phyloP scores from a whole-genome alignment of 2,797 vertebrate species.

The Morelia viridis region DNA sequence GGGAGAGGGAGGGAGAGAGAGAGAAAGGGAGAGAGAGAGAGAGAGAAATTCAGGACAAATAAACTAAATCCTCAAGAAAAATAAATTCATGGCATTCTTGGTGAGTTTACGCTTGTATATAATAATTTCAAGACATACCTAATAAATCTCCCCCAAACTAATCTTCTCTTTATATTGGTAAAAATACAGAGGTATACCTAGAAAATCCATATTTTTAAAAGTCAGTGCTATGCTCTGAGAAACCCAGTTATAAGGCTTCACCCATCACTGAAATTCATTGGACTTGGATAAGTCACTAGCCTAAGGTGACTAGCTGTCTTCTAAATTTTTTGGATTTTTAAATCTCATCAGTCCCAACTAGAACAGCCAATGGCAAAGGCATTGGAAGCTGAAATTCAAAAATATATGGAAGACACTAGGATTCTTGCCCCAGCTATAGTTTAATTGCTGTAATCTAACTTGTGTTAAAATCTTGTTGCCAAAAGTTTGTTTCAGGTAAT shows the following conservation, averaged over 20 bases:
- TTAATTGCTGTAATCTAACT: background rate
- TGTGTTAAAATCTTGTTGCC: background rate
- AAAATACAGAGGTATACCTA: slow-evolving; percentile 18
- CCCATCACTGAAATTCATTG: background rate
- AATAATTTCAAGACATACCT: background rate
- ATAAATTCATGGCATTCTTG: background rate
- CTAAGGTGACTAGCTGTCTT: background rate
- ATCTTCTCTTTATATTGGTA: slow-evolving; percentile 23
- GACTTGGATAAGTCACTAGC: background rate
- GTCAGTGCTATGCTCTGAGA: background rate
- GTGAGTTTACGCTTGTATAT: background rate
- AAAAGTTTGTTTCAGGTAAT: background rate
- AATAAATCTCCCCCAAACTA: background rate
- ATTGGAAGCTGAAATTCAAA: background rate
- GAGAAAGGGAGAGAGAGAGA: too few species aligned
- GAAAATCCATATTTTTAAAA: background rate
- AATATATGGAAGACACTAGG: background rate
- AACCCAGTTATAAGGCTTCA: background rate
- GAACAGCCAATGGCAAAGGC: background rate
- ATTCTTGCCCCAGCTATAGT: background rate
- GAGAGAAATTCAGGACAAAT: background rate
- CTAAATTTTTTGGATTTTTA: background rate
- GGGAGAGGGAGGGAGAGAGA: too few species aligned
- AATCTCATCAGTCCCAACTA: background rate
- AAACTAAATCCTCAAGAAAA: background rate